Conservation (phyloP, 2,797 vertebrate genomes). For the Pygocentrus nattereri region DNA sequence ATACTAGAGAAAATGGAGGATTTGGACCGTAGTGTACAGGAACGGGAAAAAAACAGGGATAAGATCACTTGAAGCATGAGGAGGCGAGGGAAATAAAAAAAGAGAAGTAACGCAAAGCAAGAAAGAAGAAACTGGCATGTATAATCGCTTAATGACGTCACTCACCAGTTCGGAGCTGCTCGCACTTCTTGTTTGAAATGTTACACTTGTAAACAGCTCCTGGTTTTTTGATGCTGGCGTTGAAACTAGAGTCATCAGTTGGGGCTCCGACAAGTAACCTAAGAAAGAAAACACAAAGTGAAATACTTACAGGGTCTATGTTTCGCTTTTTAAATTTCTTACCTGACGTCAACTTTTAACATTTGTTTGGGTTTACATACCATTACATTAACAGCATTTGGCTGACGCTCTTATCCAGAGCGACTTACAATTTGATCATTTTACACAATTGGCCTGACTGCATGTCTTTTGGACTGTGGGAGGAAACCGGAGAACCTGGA, state of each 20-base stretch:
- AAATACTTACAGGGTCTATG: not conserved
- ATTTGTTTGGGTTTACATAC: no score
- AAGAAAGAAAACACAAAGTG: constrained; percentile 30
- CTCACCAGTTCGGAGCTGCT: constrained; percentile 85
- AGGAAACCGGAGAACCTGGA: no score
- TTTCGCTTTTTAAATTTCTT: no score
- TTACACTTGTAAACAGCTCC: constrained; percentile 88
- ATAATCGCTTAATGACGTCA: not conserved
- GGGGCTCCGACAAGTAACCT: constrained; percentile 93
- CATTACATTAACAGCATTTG: no score
- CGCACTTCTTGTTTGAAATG: constrained; percentile 77
- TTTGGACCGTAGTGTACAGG: not conserved
- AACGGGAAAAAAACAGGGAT: not conserved
- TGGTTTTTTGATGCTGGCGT: constrained; percentile 73
- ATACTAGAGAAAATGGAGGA: not conserved
- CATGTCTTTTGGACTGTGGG: no score
- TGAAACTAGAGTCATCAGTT: constrained; percentile 77
- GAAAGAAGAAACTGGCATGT: not conserved
- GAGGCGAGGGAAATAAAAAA: not conserved
- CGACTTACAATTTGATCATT: no score
- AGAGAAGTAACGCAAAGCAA: not conserved
- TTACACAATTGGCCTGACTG: no score
- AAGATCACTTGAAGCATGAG: not conserved
- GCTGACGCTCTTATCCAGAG: no score
- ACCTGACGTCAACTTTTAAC: no score